phyloP scores from a whole-genome alignment of 1,140 invertebrate genomes.

The Brevipalpus yothersi region DNA sequence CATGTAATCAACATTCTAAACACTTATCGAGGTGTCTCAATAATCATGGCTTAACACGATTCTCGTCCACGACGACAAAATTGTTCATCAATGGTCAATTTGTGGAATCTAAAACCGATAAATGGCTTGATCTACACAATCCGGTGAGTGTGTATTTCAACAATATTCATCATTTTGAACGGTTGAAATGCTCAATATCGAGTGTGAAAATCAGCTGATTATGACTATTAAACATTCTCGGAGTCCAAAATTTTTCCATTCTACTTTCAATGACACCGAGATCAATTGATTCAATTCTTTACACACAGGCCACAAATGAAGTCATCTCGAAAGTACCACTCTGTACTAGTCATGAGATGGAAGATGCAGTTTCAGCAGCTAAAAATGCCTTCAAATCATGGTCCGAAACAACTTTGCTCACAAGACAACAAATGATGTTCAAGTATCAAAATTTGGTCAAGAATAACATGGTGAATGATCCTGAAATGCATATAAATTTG shows the following conservation, averaged over 20 bases:
- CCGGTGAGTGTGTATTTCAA: constrained; percentile 36
- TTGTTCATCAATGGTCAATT: constrained; percentile 86
- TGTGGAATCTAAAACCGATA: constrained; percentile 65
- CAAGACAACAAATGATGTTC: constrained; percentile 87
- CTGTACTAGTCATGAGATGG: constrained; percentile 69
- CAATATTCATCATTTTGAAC: neutral
- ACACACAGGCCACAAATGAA: constrained; percentile 32
- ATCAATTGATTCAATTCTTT: neutral
- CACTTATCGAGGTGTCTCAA: too few relatives aligned
- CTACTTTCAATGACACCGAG: too few relatives aligned
- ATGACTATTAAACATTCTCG: too few relatives aligned
- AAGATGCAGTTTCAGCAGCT: constrained; percentile 57
- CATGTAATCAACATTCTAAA: too few relatives aligned
- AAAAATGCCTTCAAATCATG: constrained; percentile 60
- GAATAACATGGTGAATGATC: constrained; percentile 34
- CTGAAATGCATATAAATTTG: neutral
- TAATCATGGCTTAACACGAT: too few relatives aligned
- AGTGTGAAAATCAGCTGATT: neutral
- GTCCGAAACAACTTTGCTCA: constrained; percentile 74
- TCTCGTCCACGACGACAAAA: constrained; percentile 35
- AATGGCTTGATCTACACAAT: constrained; percentile 84
- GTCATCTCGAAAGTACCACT: constrained; percentile 61
- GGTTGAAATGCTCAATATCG: neutral
- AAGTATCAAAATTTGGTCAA: constrained; percentile 56
- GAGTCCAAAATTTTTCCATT: neutral